phyloP scores from a whole-genome alignment of 2,113 vertebrate species.

The Scartelaos histophorus region DNA sequence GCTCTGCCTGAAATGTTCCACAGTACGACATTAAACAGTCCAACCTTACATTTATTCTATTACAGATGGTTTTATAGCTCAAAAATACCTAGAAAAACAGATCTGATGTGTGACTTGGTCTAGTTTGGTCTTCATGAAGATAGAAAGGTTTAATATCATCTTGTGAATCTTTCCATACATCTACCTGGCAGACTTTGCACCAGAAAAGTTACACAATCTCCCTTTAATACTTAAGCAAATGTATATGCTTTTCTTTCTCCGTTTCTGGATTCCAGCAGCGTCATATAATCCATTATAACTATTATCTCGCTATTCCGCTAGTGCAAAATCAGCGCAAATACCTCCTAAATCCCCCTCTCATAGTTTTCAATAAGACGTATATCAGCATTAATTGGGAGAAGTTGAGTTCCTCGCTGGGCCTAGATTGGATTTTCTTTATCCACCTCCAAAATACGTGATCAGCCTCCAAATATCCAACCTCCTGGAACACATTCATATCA shows the following conservation, averaged over 20 bases:
- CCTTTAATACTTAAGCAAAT: too few species aligned
- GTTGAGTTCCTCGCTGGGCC: neutral
- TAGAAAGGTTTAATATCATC: too few species aligned
- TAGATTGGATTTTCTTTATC: slow-evolving; percentile 2
- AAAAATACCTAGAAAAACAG: too few species aligned
- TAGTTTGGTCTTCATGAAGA: too few species aligned
- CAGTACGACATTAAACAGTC: too few species aligned
- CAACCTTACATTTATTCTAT: too few species aligned
- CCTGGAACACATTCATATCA: slow-evolving; percentile 1
- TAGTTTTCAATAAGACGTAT: neutral
- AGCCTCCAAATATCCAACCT: neutral
- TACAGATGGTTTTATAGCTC: too few species aligned
- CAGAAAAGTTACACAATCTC: too few species aligned
- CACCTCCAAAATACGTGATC: neutral
- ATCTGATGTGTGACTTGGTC: too few species aligned
- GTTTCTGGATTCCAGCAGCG: neutral
- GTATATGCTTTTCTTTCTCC: neutral
- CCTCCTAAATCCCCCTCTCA: neutral
- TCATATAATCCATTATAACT: neutral
- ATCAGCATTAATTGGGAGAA: slow-evolving; percentile 4
- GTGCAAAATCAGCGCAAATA: neutral
- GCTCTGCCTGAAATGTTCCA: too few species aligned
- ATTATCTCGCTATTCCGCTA: neutral
- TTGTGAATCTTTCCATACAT: too few species aligned
- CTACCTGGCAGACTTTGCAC: too few species aligned